Base-by-base conservation (phyloP, 2,797 vertebrate genomes). In the Protonibea diacanthus region DNA sequence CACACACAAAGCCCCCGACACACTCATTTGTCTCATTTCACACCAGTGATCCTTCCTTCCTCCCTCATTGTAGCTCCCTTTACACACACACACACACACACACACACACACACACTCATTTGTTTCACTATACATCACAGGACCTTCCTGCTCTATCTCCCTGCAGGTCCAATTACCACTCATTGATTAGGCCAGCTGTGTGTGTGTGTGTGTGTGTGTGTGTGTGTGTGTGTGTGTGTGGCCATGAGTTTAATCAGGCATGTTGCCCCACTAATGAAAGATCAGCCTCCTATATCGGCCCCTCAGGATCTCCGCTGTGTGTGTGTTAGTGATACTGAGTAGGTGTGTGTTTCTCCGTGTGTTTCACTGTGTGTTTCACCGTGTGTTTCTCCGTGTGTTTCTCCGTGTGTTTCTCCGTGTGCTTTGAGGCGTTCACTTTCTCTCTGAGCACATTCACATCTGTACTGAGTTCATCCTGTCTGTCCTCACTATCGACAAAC, bases 11-110 rank as follows among this genome's bases (percentile, higher is more conserved):
- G 62, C 52, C 42, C 1, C 11, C 7, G 65, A 85, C 78, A 87
- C 83, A 80, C 88, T 88, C 62, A 71, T 87, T 89, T 84, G 84
- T 89, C 62, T 80, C 78, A 80, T 86, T 88, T 87, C 87, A 86
- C 89, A 78, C 77, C 81, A 80, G 49, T 25, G 74, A 62, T 48
- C 47, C 73, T 48, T 81, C 74, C 83, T 83, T 86, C 87, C 86
- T 86, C 76, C 76, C 71, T 81, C 80, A 76, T 89, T 89, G 86
- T 89, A 70, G 80, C 40, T 69, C 61, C 44, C 52, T 65, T 66
- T 44, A 73, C 13, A 83, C 53, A 59, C 81, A 73, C 53, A 57
- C 81, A 60, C 66, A 77, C 70, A 52, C 78, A 60, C 71, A 78
- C 57, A 78, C 57, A 48, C 82, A 73, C 27, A 33, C 33, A 38